Evolutionary conservation across 2,888 invertebrate genomes (phyloP).

Genomic region (Sabellastarte sp.): DNA sequence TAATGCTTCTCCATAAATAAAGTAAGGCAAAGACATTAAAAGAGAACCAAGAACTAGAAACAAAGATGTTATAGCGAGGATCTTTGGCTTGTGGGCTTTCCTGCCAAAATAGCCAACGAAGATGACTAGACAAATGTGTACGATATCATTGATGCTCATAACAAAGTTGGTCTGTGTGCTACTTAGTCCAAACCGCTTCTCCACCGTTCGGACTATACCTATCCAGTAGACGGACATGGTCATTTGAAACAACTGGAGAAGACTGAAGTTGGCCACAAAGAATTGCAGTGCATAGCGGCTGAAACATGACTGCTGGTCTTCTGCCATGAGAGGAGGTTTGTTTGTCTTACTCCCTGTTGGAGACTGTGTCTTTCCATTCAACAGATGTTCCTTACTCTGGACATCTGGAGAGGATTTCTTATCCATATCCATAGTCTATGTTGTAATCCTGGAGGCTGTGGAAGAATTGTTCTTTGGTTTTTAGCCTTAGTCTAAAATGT

Average conservation of each 20-base stretch:
- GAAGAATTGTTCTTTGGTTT: no score
- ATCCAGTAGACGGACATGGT: slow-evolving; percentile 12
- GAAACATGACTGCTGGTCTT: no score
- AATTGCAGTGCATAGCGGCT: no score
- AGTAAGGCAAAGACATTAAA: slow-evolving; percentile 25
- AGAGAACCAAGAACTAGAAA: slow-evolving; percentile 20
- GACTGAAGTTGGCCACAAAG: slow-evolving; percentile 17
- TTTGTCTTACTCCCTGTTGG: no score
- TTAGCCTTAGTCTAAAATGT: no score
- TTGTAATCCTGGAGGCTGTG: no score
- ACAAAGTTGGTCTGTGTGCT: slow-evolving; percentile 26
- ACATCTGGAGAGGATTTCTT: no score
- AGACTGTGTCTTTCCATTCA: no score
- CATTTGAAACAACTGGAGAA: slow-evolving; percentile 12
- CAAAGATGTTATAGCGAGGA: slow-evolving; percentile 16
- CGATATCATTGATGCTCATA: slow-evolving; percentile 22
- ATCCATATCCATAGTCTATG: no score
- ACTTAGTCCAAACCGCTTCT: slow-evolving; percentile 26
- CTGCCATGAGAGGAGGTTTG: no score
- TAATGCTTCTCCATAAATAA: slow-evolving; percentile 11
- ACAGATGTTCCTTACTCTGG: no score
- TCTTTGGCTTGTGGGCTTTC: slow-evolving; percentile 24
- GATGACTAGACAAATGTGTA: slow-evolving; percentile 23
- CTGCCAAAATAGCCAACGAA: slow-evolving; percentile 29
- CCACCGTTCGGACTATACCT: slow-evolving; percentile 27